Evolutionary conservation across 1,140 invertebrate species (phyloP).

Genomic region (Diprion similis): DNA sequence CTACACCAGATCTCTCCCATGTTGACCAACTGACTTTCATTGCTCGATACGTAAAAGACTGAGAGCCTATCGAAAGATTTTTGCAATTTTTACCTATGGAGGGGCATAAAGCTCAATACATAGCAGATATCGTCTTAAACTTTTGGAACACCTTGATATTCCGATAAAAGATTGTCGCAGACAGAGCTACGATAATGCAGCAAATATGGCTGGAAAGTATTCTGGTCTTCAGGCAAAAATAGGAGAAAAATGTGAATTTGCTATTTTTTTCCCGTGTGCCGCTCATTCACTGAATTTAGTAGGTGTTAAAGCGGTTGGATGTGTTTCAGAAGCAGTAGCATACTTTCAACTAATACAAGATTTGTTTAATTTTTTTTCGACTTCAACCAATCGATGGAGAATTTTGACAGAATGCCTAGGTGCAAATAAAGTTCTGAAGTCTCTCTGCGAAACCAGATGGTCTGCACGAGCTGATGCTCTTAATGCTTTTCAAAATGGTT

Average conservation of each 20-base stretch:
- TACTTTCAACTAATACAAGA: slow-evolving; percentile 1
- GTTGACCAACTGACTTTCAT: slow-evolving; percentile 47
- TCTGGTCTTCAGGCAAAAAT: slow-evolving; percentile 21
- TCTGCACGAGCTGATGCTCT: no score
- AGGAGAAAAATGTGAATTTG: slow-evolving; percentile 21
- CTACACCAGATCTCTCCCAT: slow-evolving; percentile 48
- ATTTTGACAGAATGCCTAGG: neutral
- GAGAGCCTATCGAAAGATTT: slow-evolving; percentile 33
- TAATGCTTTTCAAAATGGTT: no score
- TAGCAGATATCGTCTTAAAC: slow-evolving; percentile 26
- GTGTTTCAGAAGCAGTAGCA: neutral
- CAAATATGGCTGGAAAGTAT: slow-evolving; percentile 26
- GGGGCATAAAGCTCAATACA: slow-evolving; percentile 33
- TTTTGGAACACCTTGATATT: neutral
- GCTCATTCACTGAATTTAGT: slow-evolving; percentile 23
- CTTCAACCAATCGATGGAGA: slow-evolving; percentile 6
- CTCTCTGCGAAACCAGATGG: no score
- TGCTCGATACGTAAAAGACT: slow-evolving; percentile 42
- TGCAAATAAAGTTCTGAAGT: neutral
- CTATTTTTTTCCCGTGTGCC: slow-evolving; percentile 23
- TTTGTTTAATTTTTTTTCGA: slow-evolving; percentile 9
- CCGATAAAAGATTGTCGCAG: slow-evolving; percentile 18
- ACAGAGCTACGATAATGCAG: slow-evolving; percentile 22
- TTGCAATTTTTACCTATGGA: slow-evolving; percentile 30
- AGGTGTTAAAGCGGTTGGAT: neutral